Base-by-base conservation (phyloP, 2,797 vertebrate genomes). In the Coregonus ussuriensis region DNA sequence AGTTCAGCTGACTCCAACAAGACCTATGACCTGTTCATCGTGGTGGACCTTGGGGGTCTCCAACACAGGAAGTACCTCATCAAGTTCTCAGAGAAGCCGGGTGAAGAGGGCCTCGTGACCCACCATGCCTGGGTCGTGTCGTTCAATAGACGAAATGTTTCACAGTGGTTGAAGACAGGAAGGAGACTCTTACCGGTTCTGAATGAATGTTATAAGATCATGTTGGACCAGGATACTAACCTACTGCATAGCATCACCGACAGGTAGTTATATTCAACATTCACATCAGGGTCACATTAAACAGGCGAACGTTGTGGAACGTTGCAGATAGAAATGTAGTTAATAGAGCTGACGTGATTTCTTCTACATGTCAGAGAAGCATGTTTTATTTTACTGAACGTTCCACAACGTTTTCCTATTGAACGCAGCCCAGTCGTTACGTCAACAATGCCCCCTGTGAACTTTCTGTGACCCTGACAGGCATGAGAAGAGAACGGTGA, bases 191-290 rank as follows among this genome's bases (percentile, higher is more conserved):
- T 96, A 67, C 91, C 94, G 0, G 91, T 98, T 76, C 79, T 88
- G 33, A 98, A 92, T 0, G 82, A 91, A 54, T 97, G 96, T 83
- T 96, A 98, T 84, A 91, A 88, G 25, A 81, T 98, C 15, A 87
- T 95, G 91, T 93, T 97, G n/a, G 95, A 98, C 90, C 91, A 89
- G 82, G 93, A 94, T 41, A 96, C 96, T 3, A 97, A 97, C 79
- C 86, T 98, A 4, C 91, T 98, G 84, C 89, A 96, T 89, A 95
- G 96, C 90, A 90, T 97, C 88, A 95, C 91, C 2, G 89, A 96
- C 67, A 94, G 95, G 97, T 97, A 9, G 3, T 53, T 72, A 52
- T 15, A 53, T 14, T 47, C 41, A 47, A 47, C 41, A 47, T 11
- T 47, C 41, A 11, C 41, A 11, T 47, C 9, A n/a, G n/a, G n/a